phyloP scores from a whole-genome alignment of 2,113 vertebrate species.

The Boleophthalmus pectinirostris region DNA sequence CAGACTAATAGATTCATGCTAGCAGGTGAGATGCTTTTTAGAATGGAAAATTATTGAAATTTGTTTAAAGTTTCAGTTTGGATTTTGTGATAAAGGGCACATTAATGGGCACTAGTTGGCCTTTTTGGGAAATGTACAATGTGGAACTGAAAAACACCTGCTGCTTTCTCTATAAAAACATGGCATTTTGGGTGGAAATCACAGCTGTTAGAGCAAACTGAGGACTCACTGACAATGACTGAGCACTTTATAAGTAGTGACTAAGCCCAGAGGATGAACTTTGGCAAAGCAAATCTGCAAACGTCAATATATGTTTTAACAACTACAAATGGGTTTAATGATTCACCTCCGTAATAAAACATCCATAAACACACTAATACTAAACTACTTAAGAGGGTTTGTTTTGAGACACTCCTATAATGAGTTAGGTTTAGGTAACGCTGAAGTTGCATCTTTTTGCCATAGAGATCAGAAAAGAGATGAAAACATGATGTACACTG shows the following conservation, averaged over 20 bases:
- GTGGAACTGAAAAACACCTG: conserved; percentile 3
- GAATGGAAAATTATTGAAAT: neutral
- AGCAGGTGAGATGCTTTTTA: neutral
- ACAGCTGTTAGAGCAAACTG: neutral
- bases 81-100: neutral
- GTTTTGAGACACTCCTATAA: neutral
- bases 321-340: neutral
- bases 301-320: neutral
- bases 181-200: neutral
- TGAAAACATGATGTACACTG: too few relatives aligned
- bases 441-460: neutral
- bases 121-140: neutral
- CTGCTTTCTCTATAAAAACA: neutral
- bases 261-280: conserved; percentile 18
- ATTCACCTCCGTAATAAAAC: conserved; percentile 4
- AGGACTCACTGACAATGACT: neutral
- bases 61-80: neutral
- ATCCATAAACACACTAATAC: neutral
- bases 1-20: too few relatives aligned
- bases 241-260: neutral
- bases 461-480: neutral
- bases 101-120: neutral
- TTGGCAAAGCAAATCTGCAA: neutral
- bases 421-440: neutral
- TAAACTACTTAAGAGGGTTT: neutral